phyloP scores from a whole-genome alignment of 37 sponge, comb jelly and placozoan species.

The Haliclona indistincta region DNA sequence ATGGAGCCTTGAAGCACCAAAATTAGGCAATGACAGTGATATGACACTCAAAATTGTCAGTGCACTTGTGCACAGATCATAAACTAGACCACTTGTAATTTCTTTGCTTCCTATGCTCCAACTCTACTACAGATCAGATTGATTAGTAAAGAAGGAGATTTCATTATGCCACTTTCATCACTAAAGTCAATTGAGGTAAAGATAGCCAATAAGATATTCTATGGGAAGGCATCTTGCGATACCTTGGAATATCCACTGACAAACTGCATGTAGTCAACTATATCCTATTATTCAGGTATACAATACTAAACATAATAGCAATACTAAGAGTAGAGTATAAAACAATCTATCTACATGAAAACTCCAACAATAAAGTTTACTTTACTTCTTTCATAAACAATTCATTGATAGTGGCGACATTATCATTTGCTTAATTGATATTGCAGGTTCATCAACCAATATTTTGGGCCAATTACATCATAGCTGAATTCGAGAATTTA shows the following conservation, averaged over 20 bases:
- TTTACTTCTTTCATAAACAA: too few species aligned
- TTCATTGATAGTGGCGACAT: not conserved
- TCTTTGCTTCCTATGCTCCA: too few species aligned
- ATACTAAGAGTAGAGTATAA: too few species aligned
- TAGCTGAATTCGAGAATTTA: conserved; percentile 18
- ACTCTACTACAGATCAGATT: conserved; percentile 19
- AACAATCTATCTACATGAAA: too few species aligned
- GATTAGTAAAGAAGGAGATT: not conserved
- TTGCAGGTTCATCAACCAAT: conserved; percentile 65
- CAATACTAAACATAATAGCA: too few species aligned
- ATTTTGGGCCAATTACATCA: conserved; percentile 66
- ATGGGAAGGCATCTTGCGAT: not conserved
- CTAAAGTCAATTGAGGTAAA: conserved; percentile 45
- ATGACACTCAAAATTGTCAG: too few species aligned
- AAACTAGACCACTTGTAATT: too few species aligned
- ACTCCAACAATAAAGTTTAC: too few species aligned
- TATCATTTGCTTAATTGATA: not conserved
- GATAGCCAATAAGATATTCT: too few species aligned
- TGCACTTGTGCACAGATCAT: too few species aligned
- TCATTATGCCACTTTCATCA: conserved; percentile 15
- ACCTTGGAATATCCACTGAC: not conserved
- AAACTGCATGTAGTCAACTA: not conserved
- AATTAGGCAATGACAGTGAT: too few species aligned
- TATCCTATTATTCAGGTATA: not conserved
- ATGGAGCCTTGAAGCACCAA: too few species aligned